Evolutionary conservation across 2,113 vertebrate genomes (phyloP).

Genomic region (Sebastes fasciatus): DNA sequence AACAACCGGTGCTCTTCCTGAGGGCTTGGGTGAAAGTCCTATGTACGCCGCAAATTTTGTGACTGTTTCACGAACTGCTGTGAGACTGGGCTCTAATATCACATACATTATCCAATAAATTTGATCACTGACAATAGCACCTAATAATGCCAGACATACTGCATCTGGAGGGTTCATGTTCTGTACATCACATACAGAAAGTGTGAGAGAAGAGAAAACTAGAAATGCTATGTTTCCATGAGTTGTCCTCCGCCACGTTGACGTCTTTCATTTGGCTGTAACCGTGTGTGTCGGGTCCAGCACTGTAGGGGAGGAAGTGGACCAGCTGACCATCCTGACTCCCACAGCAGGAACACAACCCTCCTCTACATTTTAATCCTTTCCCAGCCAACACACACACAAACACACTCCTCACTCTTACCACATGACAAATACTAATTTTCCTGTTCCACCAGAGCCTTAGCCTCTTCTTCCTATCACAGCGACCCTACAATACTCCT

Average conservation of each 20-base stretch:
- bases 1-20: too few relatives aligned
- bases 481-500: neutral
- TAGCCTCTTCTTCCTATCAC: neutral
- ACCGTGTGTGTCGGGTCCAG: neutral
- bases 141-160: neutral
- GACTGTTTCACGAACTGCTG: too few relatives aligned
- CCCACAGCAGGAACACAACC: slow-evolving; percentile 36
- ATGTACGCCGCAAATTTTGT: too few relatives aligned
- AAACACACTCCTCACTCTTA: neutral
- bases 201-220: neutral
- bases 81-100: too few relatives aligned
- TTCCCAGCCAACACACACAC: neutral
- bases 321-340: slow-evolving; percentile 47
- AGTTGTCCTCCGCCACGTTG: neutral
- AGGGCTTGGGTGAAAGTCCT: too few relatives aligned
- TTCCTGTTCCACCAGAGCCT: neutral
- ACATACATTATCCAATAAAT: neutral
- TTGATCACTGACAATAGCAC: neutral
- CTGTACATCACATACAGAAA: neutral
- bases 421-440: neutral
- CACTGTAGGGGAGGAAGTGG: neutral
- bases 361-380: neutral
- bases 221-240: neutral
- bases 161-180: neutral
- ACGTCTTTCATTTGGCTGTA: slow-evolving; percentile 10